Conservation (phyloP, 2,888 invertebrate species). For the Drosophila paranaensis region DNA sequence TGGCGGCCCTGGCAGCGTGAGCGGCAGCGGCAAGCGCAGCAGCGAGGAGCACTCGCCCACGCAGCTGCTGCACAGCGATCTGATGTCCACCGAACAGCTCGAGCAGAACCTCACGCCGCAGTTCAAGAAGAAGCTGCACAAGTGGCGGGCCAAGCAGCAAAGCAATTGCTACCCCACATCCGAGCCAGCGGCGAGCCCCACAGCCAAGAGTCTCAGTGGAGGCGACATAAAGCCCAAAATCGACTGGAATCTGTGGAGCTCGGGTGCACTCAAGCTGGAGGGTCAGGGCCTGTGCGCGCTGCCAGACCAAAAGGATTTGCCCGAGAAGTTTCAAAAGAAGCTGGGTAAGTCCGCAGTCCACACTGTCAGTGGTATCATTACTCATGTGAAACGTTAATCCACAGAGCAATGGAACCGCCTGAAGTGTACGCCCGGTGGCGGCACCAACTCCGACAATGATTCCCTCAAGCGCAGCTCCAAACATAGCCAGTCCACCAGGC, state of each 20-base stretch:
- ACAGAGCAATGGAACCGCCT: constrained; percentile 93
- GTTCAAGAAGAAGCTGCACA: constrained; percentile 92
- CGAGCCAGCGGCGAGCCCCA: constrained; percentile 70
- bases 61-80: constrained; percentile 70
- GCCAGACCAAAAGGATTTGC: constrained; percentile 89
- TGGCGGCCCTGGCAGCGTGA: constrained; percentile 40
- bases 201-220: constrained; percentile 59
- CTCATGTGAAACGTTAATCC: constrained; percentile 17
- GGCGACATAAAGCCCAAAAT: constrained; percentile 85
- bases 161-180: constrained; percentile 65
- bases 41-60: constrained; percentile 81
- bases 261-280: constrained; percentile 84
- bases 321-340: constrained; percentile 93
- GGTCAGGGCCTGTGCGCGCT: constrained; percentile 85
- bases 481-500: constrained; percentile 66
- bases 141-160: constrained; percentile 90
- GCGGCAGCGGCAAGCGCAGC: constrained; percentile 67
- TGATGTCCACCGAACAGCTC: constrained; percentile 79
- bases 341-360: constrained; percentile 86
- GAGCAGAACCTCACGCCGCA: constrained; percentile 92
- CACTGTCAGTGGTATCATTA: background rate
- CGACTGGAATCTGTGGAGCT: constrained; percentile 88
- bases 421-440: constrained; percentile 87
- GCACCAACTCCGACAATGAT: constrained; percentile 84
- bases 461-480: constrained; percentile 79